A percentile compares a stretch with the other conserved stretches of the same genome.
These are phyloP conservation scores for Dolichallabes microphthalmus DNA, from an alignment of 2,113 vertebrate species.

Conservation along the genomic window DNA sequence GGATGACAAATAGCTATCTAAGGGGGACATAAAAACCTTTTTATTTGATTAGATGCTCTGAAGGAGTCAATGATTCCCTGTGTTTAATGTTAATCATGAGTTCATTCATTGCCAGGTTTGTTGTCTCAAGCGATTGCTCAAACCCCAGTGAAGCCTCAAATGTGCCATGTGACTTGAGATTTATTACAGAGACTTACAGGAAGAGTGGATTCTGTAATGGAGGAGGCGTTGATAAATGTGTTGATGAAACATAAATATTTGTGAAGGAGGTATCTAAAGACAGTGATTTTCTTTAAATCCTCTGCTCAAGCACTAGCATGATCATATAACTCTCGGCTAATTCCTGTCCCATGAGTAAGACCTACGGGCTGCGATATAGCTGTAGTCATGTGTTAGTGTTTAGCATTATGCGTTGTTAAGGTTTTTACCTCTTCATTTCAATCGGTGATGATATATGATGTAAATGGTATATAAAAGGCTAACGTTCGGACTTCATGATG, in stretches of 20 bases:
- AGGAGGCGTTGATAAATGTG: conserved; percentile 40
- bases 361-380: background rate
- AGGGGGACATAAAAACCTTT: background rate
- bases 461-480: background rate
- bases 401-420: background rate
- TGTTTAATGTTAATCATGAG: background rate
- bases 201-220: conserved; percentile 17
- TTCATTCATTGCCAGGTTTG: background rate
- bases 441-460: no score
- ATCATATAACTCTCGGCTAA: conserved; percentile 17
- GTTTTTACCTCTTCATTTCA: background rate
- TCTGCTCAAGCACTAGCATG: conserved; percentile 10
- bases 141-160: background rate
- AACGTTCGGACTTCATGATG: background rate
- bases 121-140: background rate
- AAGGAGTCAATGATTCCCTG: no score
- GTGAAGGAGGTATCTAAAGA: conserved; percentile 31
- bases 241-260: conserved; percentile 29
- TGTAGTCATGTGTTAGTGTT: conserved; percentile 39
- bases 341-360: conserved; percentile 12
- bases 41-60: no score
- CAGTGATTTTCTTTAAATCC: background rate
- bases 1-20: background rate
- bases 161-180: background rate
- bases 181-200: conserved; percentile 34